Conservation (phyloP, 64 coral and sea anemone species). For the Montipora efflorescens region DNA sequence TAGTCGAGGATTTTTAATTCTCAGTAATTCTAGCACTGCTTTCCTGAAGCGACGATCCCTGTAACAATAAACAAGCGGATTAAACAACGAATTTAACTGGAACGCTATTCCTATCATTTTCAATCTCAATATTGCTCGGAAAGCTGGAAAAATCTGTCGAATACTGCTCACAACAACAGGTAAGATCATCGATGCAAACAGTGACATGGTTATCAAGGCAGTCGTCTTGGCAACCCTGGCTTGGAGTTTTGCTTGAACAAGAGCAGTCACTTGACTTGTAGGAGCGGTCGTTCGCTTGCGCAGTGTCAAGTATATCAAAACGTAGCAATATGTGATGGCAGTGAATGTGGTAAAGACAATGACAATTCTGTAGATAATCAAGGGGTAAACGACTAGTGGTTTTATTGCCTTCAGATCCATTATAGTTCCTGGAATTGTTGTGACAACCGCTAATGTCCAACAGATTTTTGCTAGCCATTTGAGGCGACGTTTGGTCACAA, state of each 20-base stretch:
- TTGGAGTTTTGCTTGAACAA: not conserved
- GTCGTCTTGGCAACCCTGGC: conserved; percentile 7
- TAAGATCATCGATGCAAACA: not conserved
- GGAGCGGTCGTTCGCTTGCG: not conserved
- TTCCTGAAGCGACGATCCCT: not conserved
- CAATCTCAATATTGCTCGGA: not conserved
- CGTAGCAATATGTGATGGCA: not conserved
- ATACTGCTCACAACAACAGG: not conserved
- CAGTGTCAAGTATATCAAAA: not conserved
- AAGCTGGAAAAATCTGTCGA: not conserved
- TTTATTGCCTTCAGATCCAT: not conserved
- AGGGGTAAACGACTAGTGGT: not conserved
- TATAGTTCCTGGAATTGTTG: no score
- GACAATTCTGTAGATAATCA: no score
- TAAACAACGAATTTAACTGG: not conserved
- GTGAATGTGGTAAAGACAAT: not conserved
- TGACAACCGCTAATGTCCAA: not conserved
- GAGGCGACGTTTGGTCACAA: conserved; percentile 1
- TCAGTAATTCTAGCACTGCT: not conserved
- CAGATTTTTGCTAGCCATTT: not conserved
- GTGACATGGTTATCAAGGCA: not conserved
- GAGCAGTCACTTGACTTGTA: not conserved
- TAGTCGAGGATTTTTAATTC: not conserved
- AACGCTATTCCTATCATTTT: not conserved
- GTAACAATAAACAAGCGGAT: conserved; percentile 20